Base-by-base conservation (phyloP, 2,113 vertebrate species). In the Austrofundulus limnaeus region DNA sequence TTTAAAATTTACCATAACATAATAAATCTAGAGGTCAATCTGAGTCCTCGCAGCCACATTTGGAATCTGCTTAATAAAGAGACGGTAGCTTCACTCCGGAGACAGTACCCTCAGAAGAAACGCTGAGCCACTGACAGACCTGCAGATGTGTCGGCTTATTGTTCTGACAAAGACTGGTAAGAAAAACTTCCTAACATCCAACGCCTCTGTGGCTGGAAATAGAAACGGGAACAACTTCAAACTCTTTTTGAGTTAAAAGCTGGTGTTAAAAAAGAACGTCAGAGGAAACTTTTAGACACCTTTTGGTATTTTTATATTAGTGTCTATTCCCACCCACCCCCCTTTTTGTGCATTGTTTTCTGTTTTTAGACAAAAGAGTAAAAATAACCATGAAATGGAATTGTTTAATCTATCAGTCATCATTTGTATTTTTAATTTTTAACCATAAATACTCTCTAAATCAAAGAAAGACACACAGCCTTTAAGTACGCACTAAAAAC, bases 161-260 rank as follows among this genome's bases (percentile, higher is more conserved):
- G 62, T 43, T 62, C 65, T 68, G 51, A 71, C 73, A 77, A 70
- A 48, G 16, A 62, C 17, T 5, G 17, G 43, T 8, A 50, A 75
- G 24, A 55, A 60, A 61, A 39, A 46, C 65, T 64, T 75, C 51
- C 61, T 28, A 58, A 65, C 69, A 59, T 59, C 51, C 63, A 54
- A 62, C 28, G 72, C 52, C 28, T 79, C 68, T 65, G 17, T 25
- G 34, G 67, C 82, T 80, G 54, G 56, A 83, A 85, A 86, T 82
- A 86, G 77, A 70, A 61, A 51, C 66, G 3, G 8, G 43, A 70
- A 67, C 12, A 12, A 75, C 71, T 76, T 82, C 74, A 80, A 76
- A 74, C 68, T 63, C 55, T 24, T 4, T 31, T 28, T 42, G 25
- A 65, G 46, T 77, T 75, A 61, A 79, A 86, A 77, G 70, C 37